Base-by-base conservation (phyloP, 2,888 invertebrate genomes). In the Morpho achilles region DNA sequence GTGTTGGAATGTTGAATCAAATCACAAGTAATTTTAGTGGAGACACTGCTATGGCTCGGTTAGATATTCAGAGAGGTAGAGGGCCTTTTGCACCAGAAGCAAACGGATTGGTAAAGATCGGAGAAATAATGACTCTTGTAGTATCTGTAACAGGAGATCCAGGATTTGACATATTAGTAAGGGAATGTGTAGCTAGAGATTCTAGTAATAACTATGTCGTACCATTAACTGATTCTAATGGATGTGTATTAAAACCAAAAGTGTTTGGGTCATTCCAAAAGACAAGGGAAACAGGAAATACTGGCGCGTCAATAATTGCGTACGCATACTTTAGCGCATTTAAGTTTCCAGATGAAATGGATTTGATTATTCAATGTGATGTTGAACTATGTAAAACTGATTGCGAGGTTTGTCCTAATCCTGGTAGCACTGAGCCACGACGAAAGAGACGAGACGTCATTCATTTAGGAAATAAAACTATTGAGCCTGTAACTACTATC, bases 261-360 rank as follows among this genome's bases (percentile, higher is more conserved):
- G 82, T 96, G 3, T 95, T 96, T 72, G 96, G 96, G 1, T 92
- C 95, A 0, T 96, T 96, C 94, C 95, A 95, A 76, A 96, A 95
- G 77, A 95, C 95, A 0, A 92, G 92, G 67, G 94, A 95, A 3
- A 95, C 95, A 5, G 94, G 94, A 46, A 94, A 93, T 63, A 93
- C 94, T 0, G 95, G 94, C 22, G 94, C 95, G 7, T 94, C 95
- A 5, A 92, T 96, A 23, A 93, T 96, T 39, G 95, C 95, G 0
- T 96, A 92, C 69, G 95, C 96, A 0, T 95, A 91, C 90, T 95
- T 96, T 84, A 95, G 94, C 74, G 95, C 95, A 0, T 95, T 95
- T 82, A 96, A 96, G 80, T 96, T 96, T 89, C 96, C 96, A 0
- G 96, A 96, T 72, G 94, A 95, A 51, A 96, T 96, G 94, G 96